Conservation (phyloP, 1,140 invertebrate genomes). For the Pseudobourletiella spinata region DNA sequence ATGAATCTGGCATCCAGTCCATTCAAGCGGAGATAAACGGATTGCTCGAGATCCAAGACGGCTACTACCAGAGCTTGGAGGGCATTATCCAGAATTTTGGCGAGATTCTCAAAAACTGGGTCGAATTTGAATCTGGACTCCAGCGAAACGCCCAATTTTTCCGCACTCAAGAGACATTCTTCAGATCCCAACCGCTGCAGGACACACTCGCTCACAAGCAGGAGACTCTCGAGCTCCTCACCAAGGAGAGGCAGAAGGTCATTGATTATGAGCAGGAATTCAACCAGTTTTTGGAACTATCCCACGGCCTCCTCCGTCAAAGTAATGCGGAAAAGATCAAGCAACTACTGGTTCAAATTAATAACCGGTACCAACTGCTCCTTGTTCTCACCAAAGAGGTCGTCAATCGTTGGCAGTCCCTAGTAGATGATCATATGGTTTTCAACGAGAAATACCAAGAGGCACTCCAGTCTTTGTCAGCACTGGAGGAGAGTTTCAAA, state of each 20-base stretch:
- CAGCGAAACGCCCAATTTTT: slow-evolving; percentile 77
- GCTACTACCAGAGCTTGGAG: neutral
- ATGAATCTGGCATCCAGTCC: slow-evolving; percentile 42
- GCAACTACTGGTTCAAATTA: slow-evolving; percentile 78
- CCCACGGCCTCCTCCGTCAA: slow-evolving; percentile 72
- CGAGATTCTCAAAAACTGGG: slow-evolving; percentile 69
- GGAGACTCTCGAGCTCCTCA: slow-evolving; percentile 59
- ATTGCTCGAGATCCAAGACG: neutral
- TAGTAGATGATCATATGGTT: slow-evolving; percentile 72
- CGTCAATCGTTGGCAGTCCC: slow-evolving; percentile 71
- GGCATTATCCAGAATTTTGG: slow-evolving; percentile 47
- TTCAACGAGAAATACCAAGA: slow-evolving; percentile 69
- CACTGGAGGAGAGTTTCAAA: slow-evolving; percentile 62
- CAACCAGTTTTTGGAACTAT: slow-evolving; percentile 79
- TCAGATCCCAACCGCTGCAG: slow-evolving; percentile 74
- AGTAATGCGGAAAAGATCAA: slow-evolving; percentile 78
- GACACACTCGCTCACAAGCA: slow-evolving; percentile 72
- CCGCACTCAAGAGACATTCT: slow-evolving; percentile 65
- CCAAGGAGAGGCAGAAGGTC: slow-evolving; percentile 63
- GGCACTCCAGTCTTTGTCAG: slow-evolving; percentile 64
- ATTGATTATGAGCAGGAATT: slow-evolving; percentile 63
- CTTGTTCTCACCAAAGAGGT: slow-evolving; percentile 76
- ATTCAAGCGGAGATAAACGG: slow-evolving; percentile 17
- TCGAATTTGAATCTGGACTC: slow-evolving; percentile 71
- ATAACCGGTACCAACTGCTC: slow-evolving; percentile 75